Evolutionary conservation across 2,113 vertebrate genomes (phyloP), one percentile per base, ranked within the genome.

Genomic region (Rhabdornis inornatus): DNA sequence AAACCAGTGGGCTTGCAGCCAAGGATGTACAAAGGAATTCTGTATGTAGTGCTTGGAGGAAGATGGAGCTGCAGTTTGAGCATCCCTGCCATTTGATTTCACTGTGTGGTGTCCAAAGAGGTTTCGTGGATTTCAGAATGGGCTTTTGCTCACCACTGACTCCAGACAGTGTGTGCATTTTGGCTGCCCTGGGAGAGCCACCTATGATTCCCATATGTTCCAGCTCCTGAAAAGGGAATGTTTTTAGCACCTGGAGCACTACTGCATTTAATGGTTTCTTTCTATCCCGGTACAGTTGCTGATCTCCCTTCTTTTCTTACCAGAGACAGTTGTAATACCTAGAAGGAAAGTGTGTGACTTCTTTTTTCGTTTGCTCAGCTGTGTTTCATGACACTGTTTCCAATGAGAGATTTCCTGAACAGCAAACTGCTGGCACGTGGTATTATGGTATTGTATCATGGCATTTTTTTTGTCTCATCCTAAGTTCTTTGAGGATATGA

Each of bases 1-100:
- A 92, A 91, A 78, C 45, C 75, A 71, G 45, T 61, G 89, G 96
- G 92, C 94, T 92, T 19, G 22, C 64, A 70, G 90, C 92, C 94
- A 96, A 75, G 52, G 65, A 81, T 64, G 0, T 79, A 83, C 87
- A 86, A 83, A 94, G 78, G 82, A 92, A 93, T 59, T 47, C 78
- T 92, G 47, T 60, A 11, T 52, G 71, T 20, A 25, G 74, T 25
- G 53, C 74, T 94, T 9, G 17, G 72, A 88, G 90, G 63, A 86
- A 53, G 74, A 72, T 44, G 30, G 66, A 92, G 69, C 79, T 80
- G 68, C 59, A 87, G 44, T 68, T 86, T 40, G 57, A 84, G 74
- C 78, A 79, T 93, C 77, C 20, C 7, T 57, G 52, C 37, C 33
- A 27, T 91, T 76, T 9, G 7, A 69, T 83, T 76, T 72, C 66